Conservation (phyloP, 2,888 invertebrate genomes). For the Kuschelorhynchus macadamiae region DNA sequence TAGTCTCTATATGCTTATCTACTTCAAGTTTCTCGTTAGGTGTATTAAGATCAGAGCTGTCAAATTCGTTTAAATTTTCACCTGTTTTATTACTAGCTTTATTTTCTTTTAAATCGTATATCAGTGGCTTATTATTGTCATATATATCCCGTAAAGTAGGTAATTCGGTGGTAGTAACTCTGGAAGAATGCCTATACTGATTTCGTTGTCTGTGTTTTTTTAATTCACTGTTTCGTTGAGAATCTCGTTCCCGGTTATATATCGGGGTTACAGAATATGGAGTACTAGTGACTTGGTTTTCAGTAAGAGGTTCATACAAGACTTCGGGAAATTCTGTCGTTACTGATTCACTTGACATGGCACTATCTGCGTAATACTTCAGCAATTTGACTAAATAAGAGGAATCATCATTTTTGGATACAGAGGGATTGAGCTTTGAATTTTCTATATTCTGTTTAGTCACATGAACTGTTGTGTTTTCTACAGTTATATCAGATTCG, state of each 20-base stretch:
- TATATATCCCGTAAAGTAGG: constrained; percentile 24
- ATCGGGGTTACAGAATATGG: constrained; percentile 3
- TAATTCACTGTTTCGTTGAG: neutral
- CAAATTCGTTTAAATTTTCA: constrained; percentile 3
- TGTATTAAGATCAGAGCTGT: neutral
- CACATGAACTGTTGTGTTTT: too few species aligned
- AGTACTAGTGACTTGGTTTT: constrained; percentile 17
- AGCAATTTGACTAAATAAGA: constrained; percentile 31
- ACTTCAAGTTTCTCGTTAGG: neutral
- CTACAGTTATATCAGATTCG: too few species aligned
- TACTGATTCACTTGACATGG: neutral
- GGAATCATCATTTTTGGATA: constrained; percentile 1
- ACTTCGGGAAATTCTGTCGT: neutral
- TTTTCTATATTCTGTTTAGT: too few species aligned
- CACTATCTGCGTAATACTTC: constrained; percentile 30
- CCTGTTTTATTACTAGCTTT: too few species aligned
- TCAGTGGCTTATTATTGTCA: neutral
- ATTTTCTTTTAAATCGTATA: too few species aligned
- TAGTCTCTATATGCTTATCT: neutral
- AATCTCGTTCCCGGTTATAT: neutral
- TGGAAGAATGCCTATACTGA: neutral
- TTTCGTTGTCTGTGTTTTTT: neutral
- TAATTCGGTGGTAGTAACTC: constrained; percentile 12
- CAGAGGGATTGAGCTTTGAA: too few species aligned
- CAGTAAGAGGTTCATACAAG: constrained; percentile 32